Percentiles rank a stretch among this genome's conserved stretches.
Evolutionary conservation across 2,113 vertebrate genomes (phyloP).

Genomic region (Loxodonta africana): DNA sequence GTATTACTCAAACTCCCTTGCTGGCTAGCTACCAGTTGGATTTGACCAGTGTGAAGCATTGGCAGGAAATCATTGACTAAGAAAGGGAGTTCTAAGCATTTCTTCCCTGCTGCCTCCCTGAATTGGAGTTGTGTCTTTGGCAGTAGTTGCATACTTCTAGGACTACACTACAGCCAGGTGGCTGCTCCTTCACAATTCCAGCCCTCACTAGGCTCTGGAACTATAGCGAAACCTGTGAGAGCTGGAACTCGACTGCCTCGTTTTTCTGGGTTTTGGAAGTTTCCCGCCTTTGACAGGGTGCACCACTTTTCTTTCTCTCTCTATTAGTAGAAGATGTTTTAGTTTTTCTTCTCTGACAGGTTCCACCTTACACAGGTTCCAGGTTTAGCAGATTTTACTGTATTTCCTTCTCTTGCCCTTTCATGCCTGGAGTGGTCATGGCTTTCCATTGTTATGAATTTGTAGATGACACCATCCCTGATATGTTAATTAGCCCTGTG

Average conservation of each 20-base stretch:
- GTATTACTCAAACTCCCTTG: neutral
- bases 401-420: neutral
- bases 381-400: neutral
- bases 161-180: neutral
- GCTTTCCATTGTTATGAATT: neutral
- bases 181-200: neutral
- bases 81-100: neutral
- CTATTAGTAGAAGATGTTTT: neutral
- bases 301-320: no score
- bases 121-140: neutral
- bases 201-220: neutral
- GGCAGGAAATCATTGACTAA: neutral
- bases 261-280: neutral
- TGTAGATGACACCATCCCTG: neutral
- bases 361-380: neutral
- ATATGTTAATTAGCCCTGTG: neutral
- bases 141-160: neutral
- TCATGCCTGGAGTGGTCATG: neutral
- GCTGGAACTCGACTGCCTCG: neutral
- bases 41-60: neutral
- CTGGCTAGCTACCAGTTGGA: neutral
- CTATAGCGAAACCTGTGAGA: neutral
- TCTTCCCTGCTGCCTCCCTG: neutral
- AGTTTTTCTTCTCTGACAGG: neutral
- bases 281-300: neutral